These are phyloP conservation scores for Dryoscopus gambensis DNA, from an alignment of 2,113 vertebrate species.

Conservation along the genomic window DNA sequence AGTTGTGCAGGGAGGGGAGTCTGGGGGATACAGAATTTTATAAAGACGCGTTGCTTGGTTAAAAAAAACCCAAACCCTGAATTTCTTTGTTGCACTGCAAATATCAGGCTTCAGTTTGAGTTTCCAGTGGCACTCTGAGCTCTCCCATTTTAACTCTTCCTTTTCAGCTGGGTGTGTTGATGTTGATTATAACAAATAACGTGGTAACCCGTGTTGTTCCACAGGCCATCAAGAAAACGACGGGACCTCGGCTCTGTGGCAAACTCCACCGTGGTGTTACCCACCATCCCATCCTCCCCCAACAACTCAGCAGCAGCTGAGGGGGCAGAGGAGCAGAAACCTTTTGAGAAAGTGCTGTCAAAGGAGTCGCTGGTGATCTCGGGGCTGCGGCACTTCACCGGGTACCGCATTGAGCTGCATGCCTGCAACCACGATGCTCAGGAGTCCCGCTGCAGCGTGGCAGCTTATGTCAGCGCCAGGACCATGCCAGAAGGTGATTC, in stretches of 20 bases:
- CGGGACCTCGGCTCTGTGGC: conserved; percentile 79
- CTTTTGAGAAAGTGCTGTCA: conserved; percentile 78
- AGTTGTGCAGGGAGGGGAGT: not conserved
- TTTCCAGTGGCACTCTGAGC: not conserved
- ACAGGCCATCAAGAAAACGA: conserved; percentile 82
- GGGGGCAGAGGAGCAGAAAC: conserved; percentile 70
- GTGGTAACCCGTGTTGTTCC: rapidly evolving
- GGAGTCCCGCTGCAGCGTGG: conserved; percentile 83
- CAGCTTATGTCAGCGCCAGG: conserved; percentile 88
- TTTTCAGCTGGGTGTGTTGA: not conserved
- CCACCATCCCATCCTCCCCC: conserved; percentile 51
- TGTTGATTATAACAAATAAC: rapidly evolving
- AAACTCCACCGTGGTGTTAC: conserved; percentile 72
- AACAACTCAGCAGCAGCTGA: conserved; percentile 52
- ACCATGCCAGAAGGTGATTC: conserved; percentile 91
- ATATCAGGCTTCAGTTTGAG: not conserved
- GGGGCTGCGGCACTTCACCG: conserved; percentile 90
- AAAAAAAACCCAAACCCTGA: not conserved
- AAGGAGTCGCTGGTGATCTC: conserved; percentile 91
- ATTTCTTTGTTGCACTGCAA: not conserved
- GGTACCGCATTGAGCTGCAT: conserved; percentile 95
- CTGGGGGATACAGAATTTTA: rapidly evolving
- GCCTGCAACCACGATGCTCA: conserved; percentile 85
- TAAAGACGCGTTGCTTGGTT: rapidly evolving
- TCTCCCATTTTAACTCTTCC: not conserved